These are phyloP conservation scores for Torymus tubicola DNA, from an alignment of 2,888 invertebrate genomes.

Conservation along the genomic window DNA sequence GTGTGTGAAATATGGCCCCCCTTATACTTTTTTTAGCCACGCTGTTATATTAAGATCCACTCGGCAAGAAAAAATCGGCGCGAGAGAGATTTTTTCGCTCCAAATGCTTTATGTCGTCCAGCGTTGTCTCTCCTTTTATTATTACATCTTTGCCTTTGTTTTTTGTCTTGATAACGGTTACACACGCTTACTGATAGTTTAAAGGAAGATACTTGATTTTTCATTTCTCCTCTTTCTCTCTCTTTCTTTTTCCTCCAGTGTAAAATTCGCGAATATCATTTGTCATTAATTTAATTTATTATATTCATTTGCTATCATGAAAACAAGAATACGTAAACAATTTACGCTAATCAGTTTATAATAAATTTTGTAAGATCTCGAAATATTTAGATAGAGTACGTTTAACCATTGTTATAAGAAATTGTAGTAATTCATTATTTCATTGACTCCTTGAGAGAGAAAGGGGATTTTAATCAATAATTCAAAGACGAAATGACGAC, in stretches of 20 bases:
- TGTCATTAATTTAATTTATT: too few relatives aligned
- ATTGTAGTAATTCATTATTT: too few relatives aligned
- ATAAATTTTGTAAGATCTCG: too few relatives aligned
- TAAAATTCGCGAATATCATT: conserved; percentile 13
- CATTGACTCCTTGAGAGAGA: conserved; percentile 12
- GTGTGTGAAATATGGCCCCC: conserved; percentile 63
- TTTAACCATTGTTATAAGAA: too few relatives aligned
- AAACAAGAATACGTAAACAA: too few relatives aligned
- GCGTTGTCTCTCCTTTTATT: conserved; percentile 43
- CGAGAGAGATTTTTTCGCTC: conserved; percentile 40
- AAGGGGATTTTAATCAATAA: conserved; percentile 14
- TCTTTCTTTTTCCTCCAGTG: conserved; percentile 22
- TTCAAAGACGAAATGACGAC: conserved; percentile 14
- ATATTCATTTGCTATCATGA: too few relatives aligned
- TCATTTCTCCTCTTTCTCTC: conserved; percentile 28
- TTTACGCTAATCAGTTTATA: too few relatives aligned
- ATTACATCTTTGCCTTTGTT: conserved; percentile 19
- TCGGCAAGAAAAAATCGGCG: conserved; percentile 9
- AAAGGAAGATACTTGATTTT: conserved; percentile 13
- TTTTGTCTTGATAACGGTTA: conserved; percentile 35
- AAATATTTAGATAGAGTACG: too few relatives aligned
- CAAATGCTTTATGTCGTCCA: conserved; percentile 55
- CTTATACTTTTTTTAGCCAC: conserved; percentile 50
- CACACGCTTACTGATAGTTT: conserved; percentile 36
- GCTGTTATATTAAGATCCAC: conserved; percentile 37